Conservation (phyloP, 1,140 invertebrate genomes). For the Ganaspis sp. region DNA sequence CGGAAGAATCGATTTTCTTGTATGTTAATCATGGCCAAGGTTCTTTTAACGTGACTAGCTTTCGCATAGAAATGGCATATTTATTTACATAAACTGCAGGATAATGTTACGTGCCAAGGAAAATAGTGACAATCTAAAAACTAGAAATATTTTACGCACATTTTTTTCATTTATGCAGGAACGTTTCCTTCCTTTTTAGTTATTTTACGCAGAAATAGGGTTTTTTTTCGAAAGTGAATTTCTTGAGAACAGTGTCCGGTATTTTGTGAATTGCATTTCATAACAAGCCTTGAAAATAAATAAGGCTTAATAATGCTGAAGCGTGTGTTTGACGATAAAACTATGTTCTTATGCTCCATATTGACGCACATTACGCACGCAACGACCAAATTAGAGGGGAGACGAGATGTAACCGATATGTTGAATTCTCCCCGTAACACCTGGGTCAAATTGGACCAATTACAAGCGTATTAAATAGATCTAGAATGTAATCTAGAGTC, state of each 20-base stretch:
- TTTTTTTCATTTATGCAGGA: background rate
- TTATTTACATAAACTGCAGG: background rate
- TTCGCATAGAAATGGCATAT: slow-evolving; percentile 5
- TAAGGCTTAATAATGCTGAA: too few species aligned
- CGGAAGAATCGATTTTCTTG: slow-evolving; percentile 6
- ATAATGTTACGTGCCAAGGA: background rate
- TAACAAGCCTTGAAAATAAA: too few species aligned
- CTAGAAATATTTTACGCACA: background rate
- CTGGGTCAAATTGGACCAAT: slow-evolving; percentile 4
- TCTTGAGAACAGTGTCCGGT: too few species aligned
- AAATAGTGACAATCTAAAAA: slow-evolving; percentile 9
- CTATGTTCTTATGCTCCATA: background rate
- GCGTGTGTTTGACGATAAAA: background rate
- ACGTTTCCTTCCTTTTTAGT: too few species aligned
- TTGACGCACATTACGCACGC: background rate
- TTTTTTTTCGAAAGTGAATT: too few species aligned
- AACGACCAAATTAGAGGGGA: background rate
- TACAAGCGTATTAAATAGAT: slow-evolving; percentile 4
- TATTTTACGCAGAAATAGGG: too few species aligned
- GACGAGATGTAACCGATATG: background rate
- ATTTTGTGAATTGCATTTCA: too few species aligned
- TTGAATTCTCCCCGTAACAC: background rate
- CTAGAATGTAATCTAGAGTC: background rate
- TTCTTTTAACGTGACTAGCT: background rate
- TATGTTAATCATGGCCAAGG: slow-evolving; percentile 9